Conservation (phyloP, 2,113 vertebrate genomes). For the Zootoca vivipara region DNA sequence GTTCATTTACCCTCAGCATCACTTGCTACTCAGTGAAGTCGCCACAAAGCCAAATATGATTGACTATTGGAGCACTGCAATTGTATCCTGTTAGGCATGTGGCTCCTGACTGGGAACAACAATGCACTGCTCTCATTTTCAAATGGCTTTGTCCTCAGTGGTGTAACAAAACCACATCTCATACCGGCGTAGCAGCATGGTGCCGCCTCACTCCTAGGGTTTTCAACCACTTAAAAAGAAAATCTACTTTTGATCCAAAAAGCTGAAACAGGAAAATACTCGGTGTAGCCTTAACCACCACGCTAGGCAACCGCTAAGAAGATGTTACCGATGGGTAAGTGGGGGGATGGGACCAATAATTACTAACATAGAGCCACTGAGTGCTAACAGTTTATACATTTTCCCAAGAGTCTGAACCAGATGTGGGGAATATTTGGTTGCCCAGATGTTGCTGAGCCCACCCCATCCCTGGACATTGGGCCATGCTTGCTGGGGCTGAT, state of each 20-base stretch:
- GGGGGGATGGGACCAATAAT: background rate
- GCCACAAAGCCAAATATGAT: background rate
- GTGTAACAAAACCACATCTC: background rate
- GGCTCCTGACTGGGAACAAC: background rate
- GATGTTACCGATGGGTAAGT: background rate
- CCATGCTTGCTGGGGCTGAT: too few relatives aligned
- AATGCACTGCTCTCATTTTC: too few relatives aligned
- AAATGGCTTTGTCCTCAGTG: background rate
- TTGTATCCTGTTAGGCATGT: too few relatives aligned
- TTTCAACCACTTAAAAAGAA: too few relatives aligned
- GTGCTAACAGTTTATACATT: conserved; percentile 29
- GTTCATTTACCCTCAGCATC: background rate
- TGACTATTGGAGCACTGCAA: background rate
- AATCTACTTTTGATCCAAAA: background rate
- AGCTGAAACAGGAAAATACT: background rate
- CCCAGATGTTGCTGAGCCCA: too few relatives aligned
- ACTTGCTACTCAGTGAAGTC: background rate
- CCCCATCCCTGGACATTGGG: too few relatives aligned
- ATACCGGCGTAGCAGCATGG: background rate
- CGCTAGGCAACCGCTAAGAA: background rate
- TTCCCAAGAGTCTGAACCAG: background rate
- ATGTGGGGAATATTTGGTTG: too few relatives aligned
- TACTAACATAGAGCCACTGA: background rate
- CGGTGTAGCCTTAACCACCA: background rate
- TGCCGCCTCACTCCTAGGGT: background rate